Percentiles rank a stretch among this genome's conserved stretches.
phyloP scores from a whole-genome alignment of 2,113 vertebrate species.

The Odontesthes bonariensis region DNA sequence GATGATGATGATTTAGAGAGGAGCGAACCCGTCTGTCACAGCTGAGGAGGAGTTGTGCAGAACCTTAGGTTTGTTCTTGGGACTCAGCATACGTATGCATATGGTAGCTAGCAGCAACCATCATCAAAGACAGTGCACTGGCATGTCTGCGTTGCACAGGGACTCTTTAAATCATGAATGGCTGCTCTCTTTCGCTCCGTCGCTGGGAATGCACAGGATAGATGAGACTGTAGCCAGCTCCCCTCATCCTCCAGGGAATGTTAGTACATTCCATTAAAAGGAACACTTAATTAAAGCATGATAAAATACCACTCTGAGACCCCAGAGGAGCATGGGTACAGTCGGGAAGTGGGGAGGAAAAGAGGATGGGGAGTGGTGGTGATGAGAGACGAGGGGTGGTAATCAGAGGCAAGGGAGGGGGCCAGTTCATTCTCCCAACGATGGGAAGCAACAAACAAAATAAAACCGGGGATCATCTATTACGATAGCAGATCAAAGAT shows the following conservation, averaged over 20 bases:
- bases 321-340: slow-evolving; percentile 54
- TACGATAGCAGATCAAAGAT: slow-evolving; percentile 33
- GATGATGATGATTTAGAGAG: background rate
- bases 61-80: slow-evolving; percentile 39
- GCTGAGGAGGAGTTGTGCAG: background rate
- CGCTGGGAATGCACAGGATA: slow-evolving; percentile 61
- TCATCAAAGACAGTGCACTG: slow-evolving; percentile 60
- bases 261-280: slow-evolving; percentile 76
- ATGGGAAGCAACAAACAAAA: slow-evolving; percentile 36
- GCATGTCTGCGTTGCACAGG: slow-evolving; percentile 56
- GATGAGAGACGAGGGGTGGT: slow-evolving; percentile 15
- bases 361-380: background rate
- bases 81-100: slow-evolving; percentile 11
- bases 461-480: slow-evolving; percentile 44
- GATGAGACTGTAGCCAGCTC: slow-evolving; percentile 60
- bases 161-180: slow-evolving; percentile 73
- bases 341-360: slow-evolving; percentile 19
- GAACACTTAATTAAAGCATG: slow-evolving; percentile 79
- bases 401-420: slow-evolving; percentile 23
- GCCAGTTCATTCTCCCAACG: slow-evolving; percentile 29
- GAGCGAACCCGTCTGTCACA: background rate
- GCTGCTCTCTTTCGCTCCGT: slow-evolving; percentile 74
- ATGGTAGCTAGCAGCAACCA: slow-evolving; percentile 21
- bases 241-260: slow-evolving; percentile 55
- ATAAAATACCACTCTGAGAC: slow-evolving; percentile 75